Evolutionary conservation across 2,797 vertebrate genomes (phyloP).

Genomic region (Periparus ater): DNA sequence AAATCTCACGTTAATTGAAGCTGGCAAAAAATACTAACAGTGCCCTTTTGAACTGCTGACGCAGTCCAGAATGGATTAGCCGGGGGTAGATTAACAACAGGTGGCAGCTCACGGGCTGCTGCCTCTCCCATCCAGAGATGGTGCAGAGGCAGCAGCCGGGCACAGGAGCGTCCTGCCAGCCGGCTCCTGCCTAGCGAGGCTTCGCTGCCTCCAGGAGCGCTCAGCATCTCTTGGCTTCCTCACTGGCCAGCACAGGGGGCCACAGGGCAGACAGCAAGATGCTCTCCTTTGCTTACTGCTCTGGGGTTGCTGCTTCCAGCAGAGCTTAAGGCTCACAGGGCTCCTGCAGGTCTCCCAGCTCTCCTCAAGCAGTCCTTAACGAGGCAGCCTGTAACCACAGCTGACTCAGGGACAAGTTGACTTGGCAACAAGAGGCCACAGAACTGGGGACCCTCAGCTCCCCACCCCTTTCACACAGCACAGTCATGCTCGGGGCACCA

Average conservation of each 20-base stretch:
- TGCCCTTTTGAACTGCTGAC: conserved; percentile 92
- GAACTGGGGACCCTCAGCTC: not conserved
- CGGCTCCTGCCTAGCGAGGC: not conserved
- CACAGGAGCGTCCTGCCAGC: not conserved
- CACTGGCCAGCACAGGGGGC: not conserved
- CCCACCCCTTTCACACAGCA: accelerated
- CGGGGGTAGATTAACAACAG: conserved; percentile 90
- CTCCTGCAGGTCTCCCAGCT: not conserved
- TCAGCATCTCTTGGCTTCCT: not conserved
- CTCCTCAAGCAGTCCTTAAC: not conserved
- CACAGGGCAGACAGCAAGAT: not conserved
- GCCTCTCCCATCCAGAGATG: conserved; percentile 23
- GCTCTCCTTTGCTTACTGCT: not conserved
- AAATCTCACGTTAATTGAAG: conserved; percentile 90
- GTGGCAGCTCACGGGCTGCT: conserved; percentile 74
- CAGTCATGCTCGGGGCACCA: accelerated
- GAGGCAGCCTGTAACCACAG: not conserved
- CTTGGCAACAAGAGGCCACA: not conserved
- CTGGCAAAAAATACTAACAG: conserved; percentile 90
- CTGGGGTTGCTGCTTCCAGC: not conserved
- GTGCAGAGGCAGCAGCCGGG: not conserved
- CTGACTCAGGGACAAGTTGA: not conserved
- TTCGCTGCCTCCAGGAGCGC: too few species aligned
- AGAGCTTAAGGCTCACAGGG: not conserved
- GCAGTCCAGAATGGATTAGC: conserved; percentile 88